Percentiles rank a stretch among this genome's conserved stretches.
Evolutionary conservation across 1,140 invertebrate species (phyloP).

Genomic region (Drosophila gunungcola): DNA sequence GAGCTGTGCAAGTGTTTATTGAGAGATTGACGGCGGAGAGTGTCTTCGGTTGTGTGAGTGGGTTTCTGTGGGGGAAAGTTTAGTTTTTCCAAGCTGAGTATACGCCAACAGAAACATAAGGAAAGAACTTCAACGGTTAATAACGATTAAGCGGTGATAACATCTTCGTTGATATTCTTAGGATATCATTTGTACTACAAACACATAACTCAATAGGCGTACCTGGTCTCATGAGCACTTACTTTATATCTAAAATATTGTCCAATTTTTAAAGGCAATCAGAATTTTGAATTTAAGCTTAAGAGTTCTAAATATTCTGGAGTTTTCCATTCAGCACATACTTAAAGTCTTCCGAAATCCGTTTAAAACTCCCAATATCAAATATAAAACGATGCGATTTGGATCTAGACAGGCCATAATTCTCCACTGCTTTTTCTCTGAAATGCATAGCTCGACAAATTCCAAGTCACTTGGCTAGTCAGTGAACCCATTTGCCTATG

Average conservation of each 20-base stretch:
- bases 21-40: slow-evolving; percentile 56
- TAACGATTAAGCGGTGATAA: slow-evolving; percentile 29
- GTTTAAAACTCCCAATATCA: neutral
- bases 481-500: slow-evolving; percentile 61
- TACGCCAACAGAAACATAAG: slow-evolving; percentile 5
- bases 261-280: no score
- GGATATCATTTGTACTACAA: neutral
- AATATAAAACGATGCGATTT: slow-evolving; percentile 14
- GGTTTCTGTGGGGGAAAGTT: slow-evolving; percentile 21
- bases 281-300: no score
- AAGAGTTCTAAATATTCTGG: no score
- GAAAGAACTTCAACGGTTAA: slow-evolving; percentile 13
- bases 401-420: slow-evolving; percentile 28
- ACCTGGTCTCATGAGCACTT: no score
- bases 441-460: slow-evolving; percentile 25
- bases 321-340: neutral
- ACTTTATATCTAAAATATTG: no score
- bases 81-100: slow-evolving; percentile 31
- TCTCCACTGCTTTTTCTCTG: slow-evolving; percentile 1
- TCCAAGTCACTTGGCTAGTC: slow-evolving; percentile 54
- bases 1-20: slow-evolving; percentile 81
- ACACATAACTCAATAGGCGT: no score
- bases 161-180: slow-evolving; percentile 14
- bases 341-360: neutral
- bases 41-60: slow-evolving; percentile 33